A percentile compares a stretch with the other conserved stretches of the same genome.
These are phyloP conservation scores for Poecile montanus DNA, from an alignment of 2,797 vertebrate genomes.

Conservation along the genomic window DNA sequence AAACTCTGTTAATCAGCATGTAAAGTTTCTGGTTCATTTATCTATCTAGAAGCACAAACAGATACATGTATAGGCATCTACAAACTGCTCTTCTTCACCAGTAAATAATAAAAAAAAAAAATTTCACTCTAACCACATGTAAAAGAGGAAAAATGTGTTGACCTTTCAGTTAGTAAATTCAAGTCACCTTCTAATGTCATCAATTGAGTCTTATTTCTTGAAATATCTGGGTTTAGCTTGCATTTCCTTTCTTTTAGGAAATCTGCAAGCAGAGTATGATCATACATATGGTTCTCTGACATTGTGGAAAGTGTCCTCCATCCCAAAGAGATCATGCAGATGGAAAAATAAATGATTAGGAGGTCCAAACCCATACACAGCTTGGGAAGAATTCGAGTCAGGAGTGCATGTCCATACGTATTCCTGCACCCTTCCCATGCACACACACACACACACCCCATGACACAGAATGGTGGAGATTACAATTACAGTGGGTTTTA, in stretches of 20 bases:
- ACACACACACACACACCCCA: fast-evolving
- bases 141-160: background rate
- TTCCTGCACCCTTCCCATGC: background rate
- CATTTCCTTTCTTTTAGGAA: background rate
- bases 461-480: background rate
- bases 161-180: background rate
- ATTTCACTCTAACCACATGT: background rate
- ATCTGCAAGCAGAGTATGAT: background rate
- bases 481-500: background rate
- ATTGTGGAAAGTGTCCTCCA: background rate
- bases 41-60: background rate
- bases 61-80: background rate
- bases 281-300: background rate
- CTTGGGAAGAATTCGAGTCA: fast-evolving
- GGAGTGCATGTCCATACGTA: fast-evolving
- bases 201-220: background rate
- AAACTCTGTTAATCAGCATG: background rate
- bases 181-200: background rate
- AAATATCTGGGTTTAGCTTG: background rate
- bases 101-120: background rate
- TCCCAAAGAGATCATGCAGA: background rate
- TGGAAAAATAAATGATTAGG: background rate
- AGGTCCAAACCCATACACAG: fast-evolving
- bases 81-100: background rate
- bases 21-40: background rate